Percentiles rank a stretch among this genome's conserved stretches.
Conservation (phyloP, 2,797 vertebrate species). For the Linurgus olivaceus region DNA sequence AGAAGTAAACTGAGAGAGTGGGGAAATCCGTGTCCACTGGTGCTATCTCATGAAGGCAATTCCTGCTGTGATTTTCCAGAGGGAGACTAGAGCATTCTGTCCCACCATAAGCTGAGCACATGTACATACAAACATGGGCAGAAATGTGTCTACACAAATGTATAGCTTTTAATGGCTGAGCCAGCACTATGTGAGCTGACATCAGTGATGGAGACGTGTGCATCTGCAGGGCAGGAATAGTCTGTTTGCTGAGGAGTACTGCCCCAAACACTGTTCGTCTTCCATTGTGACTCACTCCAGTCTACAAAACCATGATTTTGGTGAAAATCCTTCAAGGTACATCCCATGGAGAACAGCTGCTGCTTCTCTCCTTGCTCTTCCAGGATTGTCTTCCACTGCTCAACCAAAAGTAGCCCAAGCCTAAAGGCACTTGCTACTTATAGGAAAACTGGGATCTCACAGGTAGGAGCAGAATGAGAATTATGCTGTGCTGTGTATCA, state of each 20-base stretch:
- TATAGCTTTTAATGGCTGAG: neutral
- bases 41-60: neutral
- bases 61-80: neutral
- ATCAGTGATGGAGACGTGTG: neutral
- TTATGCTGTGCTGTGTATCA: rapidly evolving
- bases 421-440: neutral
- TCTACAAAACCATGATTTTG: neutral
- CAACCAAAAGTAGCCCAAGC: neutral
- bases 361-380: neutral
- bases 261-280: neutral
- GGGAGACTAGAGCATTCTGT: neutral
- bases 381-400: neutral
- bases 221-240: neutral
- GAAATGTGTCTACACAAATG: neutral
- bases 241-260: neutral
- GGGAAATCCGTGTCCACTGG: neutral
- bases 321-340: neutral
- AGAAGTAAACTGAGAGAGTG: neutral
- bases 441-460: neutral
- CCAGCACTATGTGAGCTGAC: neutral
- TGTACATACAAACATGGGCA: rapidly evolving
- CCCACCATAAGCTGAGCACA: neutral
- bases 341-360: neutral
- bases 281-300: neutral
- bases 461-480: neutral